Base-by-base conservation (phyloP, 64 coral and sea anemone genomes). In the Cladopsammia gracilis region DNA sequence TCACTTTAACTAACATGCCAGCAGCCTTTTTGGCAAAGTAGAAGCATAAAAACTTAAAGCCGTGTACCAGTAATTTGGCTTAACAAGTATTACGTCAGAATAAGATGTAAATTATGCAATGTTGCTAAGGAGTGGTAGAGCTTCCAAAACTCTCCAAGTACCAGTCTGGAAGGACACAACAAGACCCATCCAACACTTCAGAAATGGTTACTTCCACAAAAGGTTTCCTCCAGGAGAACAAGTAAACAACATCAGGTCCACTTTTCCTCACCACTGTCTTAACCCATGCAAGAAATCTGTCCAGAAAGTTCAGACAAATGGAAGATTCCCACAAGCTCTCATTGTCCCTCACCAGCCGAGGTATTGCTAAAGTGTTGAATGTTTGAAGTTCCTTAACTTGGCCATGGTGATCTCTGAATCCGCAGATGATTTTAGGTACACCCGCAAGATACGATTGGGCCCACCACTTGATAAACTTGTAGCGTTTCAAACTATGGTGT, bases 391-490 rank as follows among this genome's bases (percentile, higher is more conserved):
- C 71, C 48, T 94, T 93, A 5, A 99, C 98, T 16, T 25, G 14
- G 15, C 98, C 92, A 58, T 91, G 20, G 57, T 99, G 94, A 89
- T 99, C 65, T 54, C 94, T 91, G 86, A 89, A 96, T 20, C 98
- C 98, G 52, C 94, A 96, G 11, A 99, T 91, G 59, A 99, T 91
- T 78, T 99, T 99, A 48, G 98, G 98, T 7, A 99, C 76, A 14
- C 98, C 98, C 19, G 98, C 98, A 14, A 99, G 88, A 48, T 91
- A 99, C 9, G 98, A 99, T 76, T 99, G 98, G 20, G 98, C 94
- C 98, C 98, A 99, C 91, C 94, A 99, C 58, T 99, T 99, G 20
- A 99, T 88, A 9, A 99, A 62, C 64, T 99, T 99, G 94, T 94
- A 96, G 61, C 98, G 86, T 77, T 94, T 93, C 76, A 99, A 96